A percentile compares a stretch with the other conserved stretches of the same genome.
Evolutionary conservation across 2,888 invertebrate species (phyloP).

Genomic region (Calameuta filiformis): DNA sequence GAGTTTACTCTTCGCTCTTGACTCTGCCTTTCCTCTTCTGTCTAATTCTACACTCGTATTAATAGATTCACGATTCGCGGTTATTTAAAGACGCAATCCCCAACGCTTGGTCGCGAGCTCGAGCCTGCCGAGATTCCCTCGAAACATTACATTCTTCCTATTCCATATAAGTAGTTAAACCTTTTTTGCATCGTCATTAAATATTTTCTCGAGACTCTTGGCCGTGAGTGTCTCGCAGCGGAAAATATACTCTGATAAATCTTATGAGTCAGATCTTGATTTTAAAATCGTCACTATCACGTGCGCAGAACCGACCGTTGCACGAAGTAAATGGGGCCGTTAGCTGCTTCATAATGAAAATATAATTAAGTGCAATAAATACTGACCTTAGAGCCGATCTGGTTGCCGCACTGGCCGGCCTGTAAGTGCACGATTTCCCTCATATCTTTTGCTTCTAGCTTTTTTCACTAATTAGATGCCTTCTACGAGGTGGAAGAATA

Average conservation of each 20-base stretch:
- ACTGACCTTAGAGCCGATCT: slow-evolving; percentile 23
- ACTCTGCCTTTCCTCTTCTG: neutral
- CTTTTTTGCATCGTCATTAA: neutral
- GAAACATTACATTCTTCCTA: neutral
- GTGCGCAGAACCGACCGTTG: neutral
- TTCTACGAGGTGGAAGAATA: neutral
- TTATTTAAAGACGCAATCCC: slow-evolving; percentile 13
- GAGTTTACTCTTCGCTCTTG: no score
- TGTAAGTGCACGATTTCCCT: slow-evolving; percentile 22
- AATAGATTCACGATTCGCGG: slow-evolving; percentile 16
- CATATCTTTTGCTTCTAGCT: neutral
- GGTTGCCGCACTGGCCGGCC: slow-evolving; percentile 22
- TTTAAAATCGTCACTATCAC: neutral
- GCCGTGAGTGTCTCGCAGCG: neutral
- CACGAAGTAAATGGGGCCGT: neutral
- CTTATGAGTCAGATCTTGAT: neutral
- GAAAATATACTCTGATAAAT: neutral
- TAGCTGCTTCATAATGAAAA: neutral
- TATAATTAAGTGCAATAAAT: neutral
- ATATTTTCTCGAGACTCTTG: neutral
- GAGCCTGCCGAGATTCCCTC: neutral
- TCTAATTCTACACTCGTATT: slow-evolving; percentile 8
- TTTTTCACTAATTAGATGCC: neutral
- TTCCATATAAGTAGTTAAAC: neutral
- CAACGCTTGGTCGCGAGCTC: neutral